A percentile compares a stretch with the other conserved stretches of the same genome.
phyloP scores from a whole-genome alignment of 2,888 invertebrate genomes.

The Serrognathus titanus region DNA sequence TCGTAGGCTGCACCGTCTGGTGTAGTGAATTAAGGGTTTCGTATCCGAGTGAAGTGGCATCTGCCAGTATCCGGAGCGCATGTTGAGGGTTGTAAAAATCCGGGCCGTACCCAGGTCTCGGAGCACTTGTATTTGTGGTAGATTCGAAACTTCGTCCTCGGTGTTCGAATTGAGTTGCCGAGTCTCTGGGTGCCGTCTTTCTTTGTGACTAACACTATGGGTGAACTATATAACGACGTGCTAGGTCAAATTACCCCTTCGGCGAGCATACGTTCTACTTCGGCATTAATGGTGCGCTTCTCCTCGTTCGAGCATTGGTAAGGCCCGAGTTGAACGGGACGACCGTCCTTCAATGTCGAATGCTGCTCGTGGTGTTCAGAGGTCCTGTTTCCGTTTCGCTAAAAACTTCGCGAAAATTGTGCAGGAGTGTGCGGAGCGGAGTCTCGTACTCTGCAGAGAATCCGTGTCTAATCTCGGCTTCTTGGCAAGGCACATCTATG shows the following conservation, averaged over 20 bases:
- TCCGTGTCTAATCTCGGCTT: too few species aligned
- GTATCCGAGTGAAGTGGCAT: slow-evolving; percentile 27
- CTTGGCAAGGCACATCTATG: too few species aligned
- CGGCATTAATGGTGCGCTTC: slow-evolving; percentile 17
- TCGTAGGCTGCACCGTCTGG: slow-evolving; percentile 30
- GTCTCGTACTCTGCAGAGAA: too few species aligned
- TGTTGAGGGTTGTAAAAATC: slow-evolving; percentile 33
- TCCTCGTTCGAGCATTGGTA: slow-evolving; percentile 23
- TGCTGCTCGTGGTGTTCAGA: too few species aligned
- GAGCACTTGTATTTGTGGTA: too few species aligned
- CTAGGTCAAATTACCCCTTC: slow-evolving; percentile 25
- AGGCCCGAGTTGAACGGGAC: slow-evolving; percentile 8
- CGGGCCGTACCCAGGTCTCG: slow-evolving; percentile 24
- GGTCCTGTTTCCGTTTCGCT: too few species aligned
- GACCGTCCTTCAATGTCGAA: too few species aligned
- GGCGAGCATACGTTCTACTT: slow-evolving; percentile 25
- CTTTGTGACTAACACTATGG: slow-evolving; percentile 18
- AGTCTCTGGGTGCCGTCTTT: too few species aligned
- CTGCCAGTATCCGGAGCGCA: slow-evolving; percentile 37
- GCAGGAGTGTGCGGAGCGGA: too few species aligned
- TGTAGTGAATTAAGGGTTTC: slow-evolving; percentile 28
- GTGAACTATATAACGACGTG: slow-evolving; percentile 21
- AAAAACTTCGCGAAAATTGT: too few species aligned
- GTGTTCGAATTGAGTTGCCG: too few species aligned
- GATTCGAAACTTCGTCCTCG: too few species aligned